Evolutionary conservation across 2,797 vertebrate genomes (phyloP), one percentile per base, ranked within the genome.

Genomic region (Tapera naevia): DNA sequence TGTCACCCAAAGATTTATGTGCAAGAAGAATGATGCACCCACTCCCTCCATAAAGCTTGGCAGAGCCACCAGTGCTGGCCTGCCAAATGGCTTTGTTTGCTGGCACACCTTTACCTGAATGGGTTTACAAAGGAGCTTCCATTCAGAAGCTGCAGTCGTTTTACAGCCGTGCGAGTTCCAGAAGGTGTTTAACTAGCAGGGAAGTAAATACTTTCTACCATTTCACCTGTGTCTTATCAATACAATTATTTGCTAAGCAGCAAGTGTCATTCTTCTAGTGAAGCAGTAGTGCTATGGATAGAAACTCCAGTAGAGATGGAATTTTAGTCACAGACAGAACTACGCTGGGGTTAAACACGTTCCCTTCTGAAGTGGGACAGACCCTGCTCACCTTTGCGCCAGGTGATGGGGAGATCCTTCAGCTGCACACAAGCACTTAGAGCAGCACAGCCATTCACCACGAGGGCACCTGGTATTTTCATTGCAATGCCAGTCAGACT

Each of bases 21-120:
- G 39, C 32, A 43, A 3, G 4, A 61, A 82, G 5, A 41, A 48
- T 1, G 5, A 35, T 3, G 24, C 25, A 43, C 24, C 19, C 33
- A 16, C 53, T 27, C 7, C 30, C 33, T 74, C 45, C 45, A 48
- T 3, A 75, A 88, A 54, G 3, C 5, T 28, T 60, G 89, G 80
- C 35, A n/a, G 35, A 41, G 45, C 48, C 45, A 43, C 39, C 75
- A 80, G 90, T 35, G 2, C 45, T 5, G 10, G 78, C 62, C 82
- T 85, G 86, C 79, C 72, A 80, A 33, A 78, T 14, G 39, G 51
- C 45, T 78, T 25, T 76, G 53, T 82, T 80, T 94, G 80, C 75
- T 51, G 62, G 37, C 64, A 75, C 69, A 89, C 66, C 80, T 80
- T 86, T 51, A 91, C 71, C 57, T 73, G 64, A 53, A 66, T 5